These are phyloP conservation scores for Thalassoma bifasciatum DNA, from an alignment of 2,113 vertebrate genomes.

Conservation along the genomic window DNA sequence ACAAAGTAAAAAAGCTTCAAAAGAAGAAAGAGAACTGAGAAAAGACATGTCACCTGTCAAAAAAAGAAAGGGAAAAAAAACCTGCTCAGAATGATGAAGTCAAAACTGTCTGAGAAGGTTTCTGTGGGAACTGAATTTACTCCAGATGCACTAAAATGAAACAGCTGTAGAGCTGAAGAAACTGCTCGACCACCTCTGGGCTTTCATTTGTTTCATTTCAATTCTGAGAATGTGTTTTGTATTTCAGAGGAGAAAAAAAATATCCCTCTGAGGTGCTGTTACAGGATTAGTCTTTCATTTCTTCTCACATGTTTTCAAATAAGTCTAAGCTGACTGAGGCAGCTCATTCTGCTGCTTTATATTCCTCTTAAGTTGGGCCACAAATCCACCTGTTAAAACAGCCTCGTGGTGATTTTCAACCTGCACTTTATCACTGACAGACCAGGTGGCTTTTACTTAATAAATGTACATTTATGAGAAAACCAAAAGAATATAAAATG, in stretches of 20 bases:
- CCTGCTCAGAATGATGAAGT: conserved; percentile 34
- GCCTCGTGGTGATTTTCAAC: conserved; percentile 22
- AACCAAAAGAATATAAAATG: not conserved
- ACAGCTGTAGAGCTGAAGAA: conserved; percentile 32
- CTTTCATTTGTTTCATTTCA: conserved; percentile 54
- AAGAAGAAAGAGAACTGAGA: not conserved
- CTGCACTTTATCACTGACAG: conserved; percentile 50
- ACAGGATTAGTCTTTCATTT: conserved; percentile 54
- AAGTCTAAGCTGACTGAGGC: conserved; percentile 37
- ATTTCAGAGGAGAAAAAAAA: conserved; percentile 29
- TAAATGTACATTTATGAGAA: conserved; percentile 13
- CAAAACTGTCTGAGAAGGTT: conserved; percentile 26
- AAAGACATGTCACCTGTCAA: conserved; percentile 14
- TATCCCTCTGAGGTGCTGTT: conserved; percentile 18
- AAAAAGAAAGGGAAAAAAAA: conserved; percentile 34
- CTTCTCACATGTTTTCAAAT: conserved; percentile 21
- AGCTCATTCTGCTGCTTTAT: conserved; percentile 38
- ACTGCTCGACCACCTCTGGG: conserved; percentile 27
- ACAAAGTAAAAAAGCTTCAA: conserved; percentile 28
- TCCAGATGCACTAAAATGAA: conserved; percentile 27
- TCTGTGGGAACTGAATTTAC: conserved; percentile 27
- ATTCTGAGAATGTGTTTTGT: conserved; percentile 47
- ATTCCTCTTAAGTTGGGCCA: conserved; percentile 16
- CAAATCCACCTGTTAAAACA: conserved; percentile 29
- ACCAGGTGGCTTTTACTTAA: conserved; percentile 31